Conservation (phyloP, 1,140 invertebrate genomes). For the Formica selysi region DNA sequence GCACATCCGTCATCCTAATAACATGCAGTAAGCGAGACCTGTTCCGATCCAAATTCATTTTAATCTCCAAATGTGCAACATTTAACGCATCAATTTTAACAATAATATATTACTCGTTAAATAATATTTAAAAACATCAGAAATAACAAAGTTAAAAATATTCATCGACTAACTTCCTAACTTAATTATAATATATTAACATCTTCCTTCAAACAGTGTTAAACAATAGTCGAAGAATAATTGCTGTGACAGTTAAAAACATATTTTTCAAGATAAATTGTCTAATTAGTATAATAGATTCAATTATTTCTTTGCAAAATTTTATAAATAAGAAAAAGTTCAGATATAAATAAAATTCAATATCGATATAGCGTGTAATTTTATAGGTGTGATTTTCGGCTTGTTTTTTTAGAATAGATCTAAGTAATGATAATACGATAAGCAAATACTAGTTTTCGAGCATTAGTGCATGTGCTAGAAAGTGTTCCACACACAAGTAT, state of each 20-base stretch:
- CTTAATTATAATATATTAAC: neutral
- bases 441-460: too few species aligned
- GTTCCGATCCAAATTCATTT: neutral
- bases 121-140: neutral
- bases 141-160: neutral
- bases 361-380: neutral
- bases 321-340: slow-evolving; percentile 15
- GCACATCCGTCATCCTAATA: neutral
- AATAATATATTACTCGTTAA: neutral
- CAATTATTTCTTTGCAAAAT: slow-evolving; percentile 7
- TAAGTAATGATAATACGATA: too few species aligned
- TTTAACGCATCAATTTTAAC: neutral
- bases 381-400: too few species aligned
- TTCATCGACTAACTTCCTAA: neutral
- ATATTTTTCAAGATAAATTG: neutral
- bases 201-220: neutral
- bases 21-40: neutral
- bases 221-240: neutral
- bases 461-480: too few species aligned
- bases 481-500: too few species aligned
- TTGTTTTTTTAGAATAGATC: too few species aligned
- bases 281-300: slow-evolving; percentile 2
- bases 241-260: neutral
- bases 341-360: neutral
- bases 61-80: neutral